These are phyloP conservation scores for Orthosia gracilis DNA, from an alignment of 2,888 invertebrate genomes.

Conservation along the genomic window DNA sequence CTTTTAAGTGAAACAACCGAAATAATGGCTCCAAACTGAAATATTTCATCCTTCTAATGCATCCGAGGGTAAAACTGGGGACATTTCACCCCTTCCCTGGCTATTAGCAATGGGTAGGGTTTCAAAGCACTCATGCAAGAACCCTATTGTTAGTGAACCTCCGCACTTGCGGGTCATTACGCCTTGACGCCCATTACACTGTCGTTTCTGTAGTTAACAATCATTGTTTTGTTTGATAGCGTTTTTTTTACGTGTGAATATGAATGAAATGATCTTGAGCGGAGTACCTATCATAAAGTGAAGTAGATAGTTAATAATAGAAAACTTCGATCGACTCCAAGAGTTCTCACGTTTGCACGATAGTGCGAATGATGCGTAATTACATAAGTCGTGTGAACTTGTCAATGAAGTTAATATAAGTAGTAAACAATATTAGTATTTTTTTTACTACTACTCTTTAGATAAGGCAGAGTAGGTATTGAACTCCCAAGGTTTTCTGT, in stretches of 20 bases:
- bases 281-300: slow-evolving; percentile 7
- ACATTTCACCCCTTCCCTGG: slow-evolving; percentile 64
- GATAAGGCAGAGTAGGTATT: slow-evolving; percentile 37
- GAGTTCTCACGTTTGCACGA: slow-evolving; percentile 34
- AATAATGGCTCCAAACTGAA: slow-evolving; percentile 66
- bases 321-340: slow-evolving; percentile 20
- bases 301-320: slow-evolving; percentile 18
- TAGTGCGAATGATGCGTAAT: slow-evolving; percentile 19
- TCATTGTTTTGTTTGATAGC: slow-evolving; percentile 47
- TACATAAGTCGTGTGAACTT: slow-evolving; percentile 22
- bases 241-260: slow-evolving; percentile 46
- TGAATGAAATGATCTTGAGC: slow-evolving; percentile 47
- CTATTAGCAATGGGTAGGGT: slow-evolving; percentile 69
- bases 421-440: slow-evolving; percentile 26
- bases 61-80: slow-evolving; percentile 62
- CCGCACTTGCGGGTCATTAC: slow-evolving; percentile 66
- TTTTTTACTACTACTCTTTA: slow-evolving; percentile 5
- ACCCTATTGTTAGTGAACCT: slow-evolving; percentile 70
- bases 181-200: slow-evolving; percentile 37
- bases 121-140: slow-evolving; percentile 62
- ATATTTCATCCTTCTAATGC: slow-evolving; percentile 57
- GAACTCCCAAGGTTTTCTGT: slow-evolving; percentile 44
- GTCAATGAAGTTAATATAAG: slow-evolving; percentile 3
- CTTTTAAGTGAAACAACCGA: slow-evolving; percentile 59
- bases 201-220: slow-evolving; percentile 30